A percentile compares a stretch with the other conserved stretches of the same genome.
These are phyloP conservation scores for Minunthozetes semirufus DNA, from an alignment of 2,888 invertebrate species.

Conservation along the genomic window DNA sequence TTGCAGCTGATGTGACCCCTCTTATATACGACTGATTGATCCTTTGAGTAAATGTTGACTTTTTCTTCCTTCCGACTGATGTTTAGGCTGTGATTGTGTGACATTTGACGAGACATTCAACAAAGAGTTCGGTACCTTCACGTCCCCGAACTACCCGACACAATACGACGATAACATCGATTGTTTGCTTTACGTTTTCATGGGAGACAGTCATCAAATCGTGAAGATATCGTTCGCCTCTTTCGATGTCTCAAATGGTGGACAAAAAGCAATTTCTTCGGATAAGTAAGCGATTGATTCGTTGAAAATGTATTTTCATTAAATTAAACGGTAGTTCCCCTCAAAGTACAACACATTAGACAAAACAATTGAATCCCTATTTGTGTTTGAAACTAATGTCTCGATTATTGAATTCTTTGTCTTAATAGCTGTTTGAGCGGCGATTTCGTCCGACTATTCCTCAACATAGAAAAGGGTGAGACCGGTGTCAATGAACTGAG, in stretches of 20 bases:
- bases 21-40: no score
- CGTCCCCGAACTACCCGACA: conserved; percentile 73
- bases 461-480: conserved; percentile 57
- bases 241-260: conserved; percentile 60
- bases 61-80: not conserved
- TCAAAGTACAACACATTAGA: not conserved
- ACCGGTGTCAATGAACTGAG: conserved; percentile 65
- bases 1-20: no score
- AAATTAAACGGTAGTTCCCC: not conserved
- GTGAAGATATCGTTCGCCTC: conserved; percentile 72
- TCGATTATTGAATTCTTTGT: not conserved
- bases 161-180: conserved; percentile 65
- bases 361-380: not conserved
- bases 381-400: not conserved
- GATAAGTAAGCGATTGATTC: conserved; percentile 28
- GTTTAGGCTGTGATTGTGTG: conserved; percentile 62
- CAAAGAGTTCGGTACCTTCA: conserved; percentile 70
- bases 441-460: conserved; percentile 69
- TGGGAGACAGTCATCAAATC: conserved; percentile 68
- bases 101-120: conserved; percentile 71
- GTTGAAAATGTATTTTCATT: not conserved
- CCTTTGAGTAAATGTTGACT: not conserved
- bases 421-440: conserved; percentile 61
- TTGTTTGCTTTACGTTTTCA: conserved; percentile 76
- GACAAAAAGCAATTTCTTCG: not conserved